phyloP scores from a whole-genome alignment of 2,113 vertebrate species.

The Anguilla rostrata region DNA sequence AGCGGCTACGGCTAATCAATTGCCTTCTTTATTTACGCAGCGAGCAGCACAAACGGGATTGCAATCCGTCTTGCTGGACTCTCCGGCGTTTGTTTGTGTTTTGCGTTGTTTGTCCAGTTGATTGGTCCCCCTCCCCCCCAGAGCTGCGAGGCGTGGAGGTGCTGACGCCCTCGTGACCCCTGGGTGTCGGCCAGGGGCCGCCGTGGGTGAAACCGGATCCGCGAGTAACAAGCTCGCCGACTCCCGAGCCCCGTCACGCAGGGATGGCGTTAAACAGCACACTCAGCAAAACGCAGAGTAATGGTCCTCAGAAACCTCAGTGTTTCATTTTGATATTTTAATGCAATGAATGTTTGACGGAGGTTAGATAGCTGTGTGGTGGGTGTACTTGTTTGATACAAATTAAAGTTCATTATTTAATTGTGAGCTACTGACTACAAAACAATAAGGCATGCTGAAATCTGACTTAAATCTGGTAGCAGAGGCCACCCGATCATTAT shows the following conservation, averaged over 20 bases:
- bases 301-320: not conserved
- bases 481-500: too few relatives aligned
- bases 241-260: not conserved
- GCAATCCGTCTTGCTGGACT: not conserved
- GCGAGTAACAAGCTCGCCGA: not conserved
- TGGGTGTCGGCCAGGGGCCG: not conserved
- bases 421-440: not conserved
- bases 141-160: not conserved
- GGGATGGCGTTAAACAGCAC: not conserved
- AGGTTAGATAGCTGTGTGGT: not conserved
- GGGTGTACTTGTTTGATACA: not conserved
- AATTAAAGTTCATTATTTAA: too few relatives aligned
- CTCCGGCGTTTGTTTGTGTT: not conserved
- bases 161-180: slow-evolving; percentile 7
- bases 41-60: not conserved
- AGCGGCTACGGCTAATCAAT: not conserved
- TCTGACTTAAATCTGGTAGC: too few relatives aligned
- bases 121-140: not conserved
- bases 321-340: not conserved
- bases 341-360: not conserved
- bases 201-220: not conserved
- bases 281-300: not conserved
- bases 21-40: not conserved
- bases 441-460: not conserved
- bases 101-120: not conserved